These are phyloP conservation scores for Rhodeus uyekii DNA, from an alignment of 2,797 vertebrate species.

Conservation along the genomic window DNA sequence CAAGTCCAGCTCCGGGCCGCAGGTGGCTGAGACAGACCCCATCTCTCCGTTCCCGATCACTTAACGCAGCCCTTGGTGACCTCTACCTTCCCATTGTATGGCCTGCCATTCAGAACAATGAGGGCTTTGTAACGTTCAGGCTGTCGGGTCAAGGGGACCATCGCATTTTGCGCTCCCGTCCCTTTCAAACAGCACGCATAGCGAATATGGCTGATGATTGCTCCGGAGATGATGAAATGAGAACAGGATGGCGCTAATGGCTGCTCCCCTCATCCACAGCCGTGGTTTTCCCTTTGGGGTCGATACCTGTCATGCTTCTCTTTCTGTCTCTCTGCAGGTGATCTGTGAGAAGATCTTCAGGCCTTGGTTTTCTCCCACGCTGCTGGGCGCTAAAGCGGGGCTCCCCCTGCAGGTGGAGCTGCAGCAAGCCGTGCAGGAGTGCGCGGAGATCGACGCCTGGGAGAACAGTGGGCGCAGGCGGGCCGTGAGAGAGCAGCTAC, in stretches of 20 bases:
- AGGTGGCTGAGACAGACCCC: constrained; percentile 55
- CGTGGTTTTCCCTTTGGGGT: constrained; percentile 16
- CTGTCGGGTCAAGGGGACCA: constrained; percentile 53
- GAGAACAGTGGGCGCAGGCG: not conserved
- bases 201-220: constrained; percentile 58
- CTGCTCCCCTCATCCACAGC: constrained; percentile 5
- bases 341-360: constrained; percentile 97
- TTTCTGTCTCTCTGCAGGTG: constrained; percentile 74
- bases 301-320: constrained; percentile 6
- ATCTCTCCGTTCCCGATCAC: constrained; percentile 60
- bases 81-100: constrained; percentile 60
- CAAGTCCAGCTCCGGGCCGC: constrained; percentile 46
- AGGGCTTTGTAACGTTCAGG: constrained; percentile 58
- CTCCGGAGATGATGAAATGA: constrained; percentile 48
- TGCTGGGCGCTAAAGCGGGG: constrained; percentile 71
- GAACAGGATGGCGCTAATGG: constrained; percentile 52
- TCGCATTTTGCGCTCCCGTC: constrained; percentile 17
- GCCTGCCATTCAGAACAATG: constrained; percentile 63
- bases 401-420: constrained; percentile 83
- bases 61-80: constrained; percentile 56
- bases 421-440: constrained; percentile 84
- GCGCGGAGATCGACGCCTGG: constrained; percentile 70
- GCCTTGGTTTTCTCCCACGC: constrained; percentile 85
- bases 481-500: constrained; percentile 68
- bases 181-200: constrained; percentile 54